Evolutionary conservation across 2,113 vertebrate genomes (phyloP).

Genomic region (Miniopterus natalensis): DNA sequence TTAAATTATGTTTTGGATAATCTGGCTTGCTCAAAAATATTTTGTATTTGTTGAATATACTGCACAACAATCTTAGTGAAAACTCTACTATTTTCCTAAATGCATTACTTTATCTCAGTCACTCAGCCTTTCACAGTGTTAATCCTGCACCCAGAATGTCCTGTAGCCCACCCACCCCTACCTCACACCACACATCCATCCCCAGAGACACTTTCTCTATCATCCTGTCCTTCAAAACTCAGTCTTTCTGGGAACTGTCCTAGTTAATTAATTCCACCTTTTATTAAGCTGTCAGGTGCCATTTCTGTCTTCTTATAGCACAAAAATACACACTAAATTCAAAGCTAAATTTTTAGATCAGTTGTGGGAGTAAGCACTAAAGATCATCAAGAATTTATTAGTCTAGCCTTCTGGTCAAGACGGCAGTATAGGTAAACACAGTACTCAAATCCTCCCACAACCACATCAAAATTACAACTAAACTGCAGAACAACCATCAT

Average conservation of each 20-base stretch:
- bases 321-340: slow-evolving; percentile 22
- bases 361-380: neutral
- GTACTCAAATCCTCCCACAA: neutral
- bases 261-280: neutral
- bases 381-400: neutral
- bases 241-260: neutral
- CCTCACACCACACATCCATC: neutral
- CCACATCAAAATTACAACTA: neutral
- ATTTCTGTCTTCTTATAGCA: neutral
- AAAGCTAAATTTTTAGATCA: slow-evolving; percentile 1
- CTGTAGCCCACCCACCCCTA: neutral
- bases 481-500: neutral
- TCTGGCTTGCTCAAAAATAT: slow-evolving; percentile 21
- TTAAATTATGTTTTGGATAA: slow-evolving; percentile 14
- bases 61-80: neutral
- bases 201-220: neutral
- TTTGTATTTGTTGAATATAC: neutral
- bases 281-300: neutral
- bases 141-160: neutral
- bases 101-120: neutral
- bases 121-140: neutral
- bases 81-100: neutral
- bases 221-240: neutral
- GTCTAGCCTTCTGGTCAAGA: neutral
- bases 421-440: neutral